Evolutionary conservation across 2,113 vertebrate genomes (phyloP).

Genomic region (Pseudopodoces humilis): DNA sequence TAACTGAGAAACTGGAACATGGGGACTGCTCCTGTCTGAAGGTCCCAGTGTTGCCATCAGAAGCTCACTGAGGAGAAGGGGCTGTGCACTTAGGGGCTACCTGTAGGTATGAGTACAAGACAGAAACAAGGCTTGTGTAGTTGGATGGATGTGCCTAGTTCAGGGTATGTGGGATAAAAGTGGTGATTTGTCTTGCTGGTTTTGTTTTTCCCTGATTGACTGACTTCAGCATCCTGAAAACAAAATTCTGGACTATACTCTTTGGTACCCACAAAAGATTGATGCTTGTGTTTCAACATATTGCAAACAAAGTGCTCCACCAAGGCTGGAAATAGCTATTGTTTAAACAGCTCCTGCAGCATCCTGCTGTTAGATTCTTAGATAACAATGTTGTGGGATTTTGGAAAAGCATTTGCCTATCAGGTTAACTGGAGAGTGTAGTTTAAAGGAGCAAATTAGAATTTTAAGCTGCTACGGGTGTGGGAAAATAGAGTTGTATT

Average conservation of each 20-base stretch:
- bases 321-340: not conserved
- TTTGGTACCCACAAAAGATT: not conserved
- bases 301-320: not conserved
- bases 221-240: not conserved
- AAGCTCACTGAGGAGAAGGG: not conserved
- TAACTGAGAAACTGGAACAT: not conserved
- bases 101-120: not conserved
- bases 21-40: not conserved
- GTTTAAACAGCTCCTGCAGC: constrained; percentile 10
- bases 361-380: constrained; percentile 5
- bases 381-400: not conserved
- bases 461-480: not conserved
- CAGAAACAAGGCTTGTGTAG: not conserved
- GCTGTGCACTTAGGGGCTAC: not conserved
- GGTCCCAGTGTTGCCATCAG: not conserved
- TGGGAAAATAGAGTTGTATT: not conserved
- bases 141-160: not conserved
- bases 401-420: not conserved
- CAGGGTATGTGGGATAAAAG: not conserved
- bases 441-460: not conserved
- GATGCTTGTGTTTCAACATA: not conserved
- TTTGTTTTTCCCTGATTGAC: not conserved
- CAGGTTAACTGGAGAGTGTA: not conserved
- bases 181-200: not conserved
- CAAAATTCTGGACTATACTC: not conserved